Evolutionary conservation across 2,797 vertebrate species (phyloP), one percentile per base, ranked within the genome.

Genomic region (Peromyscus nudipes): DNA sequence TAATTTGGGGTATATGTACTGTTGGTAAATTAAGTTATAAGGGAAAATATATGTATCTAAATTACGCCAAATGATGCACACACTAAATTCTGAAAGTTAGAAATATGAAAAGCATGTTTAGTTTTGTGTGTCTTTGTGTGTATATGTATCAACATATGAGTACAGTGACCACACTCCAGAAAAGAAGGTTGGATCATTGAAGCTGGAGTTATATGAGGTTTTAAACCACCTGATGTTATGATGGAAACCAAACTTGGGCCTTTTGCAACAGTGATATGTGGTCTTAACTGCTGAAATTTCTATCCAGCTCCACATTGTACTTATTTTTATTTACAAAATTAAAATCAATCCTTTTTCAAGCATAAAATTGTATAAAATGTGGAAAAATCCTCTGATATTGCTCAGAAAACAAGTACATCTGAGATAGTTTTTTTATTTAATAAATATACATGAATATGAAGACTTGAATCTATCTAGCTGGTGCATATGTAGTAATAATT

Each of bases 121-220:
- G 7, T 5, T 49, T n/a, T 67, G 17, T 85, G 19, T 67, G 31
- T 85, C 4, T 84, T 46, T 34, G 34, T n/a, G 14, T 55, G 14
- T n/a, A 3, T n/a, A 0, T 55, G 0, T 21, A 34, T 25, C 2
- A 6, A 49, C 11, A n/a, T 85, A 3, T 49, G 43, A 8, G 4
- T 65, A 31, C 25, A 46, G 29, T 21, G 14, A 29, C 40, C 40
- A 31, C 2, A 6, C 27, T 65, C 1, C 2, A 21, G 62, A 84
- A 46, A 19, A 23, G 4, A 14, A 83, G 29, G 27, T 31, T 85
- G 19, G 10, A 49, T 49, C 29, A 17, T 65, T 85, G 43, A 12
- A 67, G 3, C 1, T 49, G 31, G 3, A 14, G 17, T 25, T 67
- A 49, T 3, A 49, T 5, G 43, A 13, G 62, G 5, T 21, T 84